Evolutionary conservation across 2,797 vertebrate species (phyloP).

Genomic region (Cirrhinus mrigala): DNA sequence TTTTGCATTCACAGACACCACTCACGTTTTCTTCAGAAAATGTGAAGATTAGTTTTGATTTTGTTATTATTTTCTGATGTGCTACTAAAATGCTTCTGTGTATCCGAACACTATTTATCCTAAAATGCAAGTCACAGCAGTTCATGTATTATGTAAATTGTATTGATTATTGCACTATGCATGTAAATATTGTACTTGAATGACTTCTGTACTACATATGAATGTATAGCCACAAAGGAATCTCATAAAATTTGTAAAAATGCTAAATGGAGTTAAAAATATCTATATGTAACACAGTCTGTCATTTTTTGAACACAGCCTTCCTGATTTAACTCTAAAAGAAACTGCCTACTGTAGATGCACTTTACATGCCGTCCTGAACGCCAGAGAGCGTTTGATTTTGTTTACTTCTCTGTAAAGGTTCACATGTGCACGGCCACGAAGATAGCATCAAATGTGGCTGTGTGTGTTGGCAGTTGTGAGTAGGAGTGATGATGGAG

Average conservation of each 20-base stretch:
- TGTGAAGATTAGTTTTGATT: neutral
- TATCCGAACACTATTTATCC: constrained; percentile 37
- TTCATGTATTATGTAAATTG: neutral
- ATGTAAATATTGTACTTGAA: constrained; percentile 19
- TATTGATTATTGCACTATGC: constrained; percentile 25
- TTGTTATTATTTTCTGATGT: neutral
- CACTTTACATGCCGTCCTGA: neutral
- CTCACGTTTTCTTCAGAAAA: neutral
- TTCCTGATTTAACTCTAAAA: neutral
- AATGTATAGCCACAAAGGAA: constrained; percentile 15
- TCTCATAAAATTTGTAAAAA: neutral
- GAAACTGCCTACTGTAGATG: neutral
- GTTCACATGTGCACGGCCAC: neutral
- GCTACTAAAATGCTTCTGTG: constrained; percentile 28
- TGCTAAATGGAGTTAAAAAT: neutral
- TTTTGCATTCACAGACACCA: constrained; percentile 6
- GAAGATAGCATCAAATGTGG: constrained; percentile 29
- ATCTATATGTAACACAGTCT: neutral
- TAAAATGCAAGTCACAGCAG: constrained; percentile 2
- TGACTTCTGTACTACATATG: constrained; percentile 23
- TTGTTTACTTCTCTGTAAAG: constrained; percentile 6
- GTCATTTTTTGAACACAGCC: neutral
- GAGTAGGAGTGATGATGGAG: constrained; percentile 31
- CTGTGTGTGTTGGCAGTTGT: constrained; percentile 27
- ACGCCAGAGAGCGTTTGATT: neutral